phyloP scores from a whole-genome alignment of 2,797 vertebrate genomes.

The Antrozous pallidus region DNA sequence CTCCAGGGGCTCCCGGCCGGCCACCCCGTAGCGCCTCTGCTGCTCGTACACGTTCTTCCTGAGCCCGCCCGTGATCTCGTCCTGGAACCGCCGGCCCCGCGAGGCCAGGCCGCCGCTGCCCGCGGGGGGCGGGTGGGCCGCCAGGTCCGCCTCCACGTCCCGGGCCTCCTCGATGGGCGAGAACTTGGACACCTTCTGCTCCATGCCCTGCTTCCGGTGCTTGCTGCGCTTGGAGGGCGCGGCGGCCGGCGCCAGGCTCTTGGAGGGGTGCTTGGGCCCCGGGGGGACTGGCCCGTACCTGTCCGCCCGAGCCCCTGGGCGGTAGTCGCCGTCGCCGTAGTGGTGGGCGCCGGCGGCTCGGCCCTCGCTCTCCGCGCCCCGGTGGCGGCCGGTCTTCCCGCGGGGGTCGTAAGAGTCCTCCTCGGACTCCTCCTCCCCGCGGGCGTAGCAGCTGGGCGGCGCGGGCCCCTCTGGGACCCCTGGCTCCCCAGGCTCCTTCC shows the following conservation, averaged over 20 bases:
- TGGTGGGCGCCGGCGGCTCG: conserved; percentile 89
- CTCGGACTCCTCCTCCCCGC: conserved; percentile 93
- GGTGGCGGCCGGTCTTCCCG: conserved; percentile 87
- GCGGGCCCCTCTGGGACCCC: conserved; percentile 85
- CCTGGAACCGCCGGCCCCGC: conserved; percentile 92
- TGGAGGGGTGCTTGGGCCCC: conserved; percentile 92
- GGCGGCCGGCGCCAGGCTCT: conserved; percentile 95
- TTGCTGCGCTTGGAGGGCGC: conserved; percentile 97
- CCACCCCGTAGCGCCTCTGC: conserved; percentile 93
- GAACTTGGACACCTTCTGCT: conserved; percentile 99
- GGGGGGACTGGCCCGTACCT: conserved; percentile 84
- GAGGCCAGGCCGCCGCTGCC: conserved; percentile 91
- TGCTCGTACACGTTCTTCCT: conserved; percentile 97
- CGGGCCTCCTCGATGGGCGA: conserved; percentile 99
- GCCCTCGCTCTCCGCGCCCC: conserved; percentile 89
- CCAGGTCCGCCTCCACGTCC: conserved; percentile 96
- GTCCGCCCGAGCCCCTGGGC: conserved; percentile 87
- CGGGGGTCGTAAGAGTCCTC: conserved; percentile 93
- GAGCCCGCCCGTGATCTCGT: conserved; percentile 91
- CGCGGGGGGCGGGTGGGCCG: conserved; percentile 91
- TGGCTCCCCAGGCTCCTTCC: conserved; percentile 83
- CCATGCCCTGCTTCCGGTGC: conserved; percentile 98
- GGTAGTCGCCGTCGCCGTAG: conserved; percentile 89
- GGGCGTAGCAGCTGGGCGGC: conserved; percentile 88
- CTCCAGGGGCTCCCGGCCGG: conserved; percentile 89